These are phyloP conservation scores for Casuarius casuarius DNA, from an alignment of 2,113 vertebrate species.

Conservation along the genomic window DNA sequence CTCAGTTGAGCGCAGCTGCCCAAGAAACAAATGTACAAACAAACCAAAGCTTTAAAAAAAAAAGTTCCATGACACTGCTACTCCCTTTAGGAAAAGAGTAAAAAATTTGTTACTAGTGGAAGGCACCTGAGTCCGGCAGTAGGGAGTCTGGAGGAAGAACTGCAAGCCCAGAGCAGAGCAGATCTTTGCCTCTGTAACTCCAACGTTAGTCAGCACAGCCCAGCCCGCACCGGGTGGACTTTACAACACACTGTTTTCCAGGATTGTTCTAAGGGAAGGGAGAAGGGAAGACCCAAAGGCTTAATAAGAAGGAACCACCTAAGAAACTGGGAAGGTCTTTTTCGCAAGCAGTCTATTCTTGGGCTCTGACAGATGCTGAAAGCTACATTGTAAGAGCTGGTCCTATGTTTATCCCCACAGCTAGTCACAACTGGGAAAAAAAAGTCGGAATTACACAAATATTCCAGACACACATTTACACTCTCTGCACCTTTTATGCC, in stretches of 20 bases:
- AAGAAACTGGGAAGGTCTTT: not conserved
- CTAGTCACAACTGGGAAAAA: not conserved
- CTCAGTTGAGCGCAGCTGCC: not conserved
- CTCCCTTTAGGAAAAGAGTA: not conserved
- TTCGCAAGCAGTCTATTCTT: not conserved
- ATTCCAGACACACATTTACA: slow-evolving; percentile 17
- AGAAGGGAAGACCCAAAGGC: not conserved
- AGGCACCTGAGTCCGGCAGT: not conserved
- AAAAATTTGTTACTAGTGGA: rapidly evolving
- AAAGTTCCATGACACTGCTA: not conserved
- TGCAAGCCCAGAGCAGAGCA: too few relatives aligned
- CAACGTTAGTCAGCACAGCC: not conserved
- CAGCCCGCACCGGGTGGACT: rapidly evolving
- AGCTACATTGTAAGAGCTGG: not conserved
- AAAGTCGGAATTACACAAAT: slow-evolving; percentile 46
- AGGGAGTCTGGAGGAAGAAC: not conserved
- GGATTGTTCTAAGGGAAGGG: not conserved
- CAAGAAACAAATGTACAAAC: not conserved
- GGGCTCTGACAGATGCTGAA: not conserved
- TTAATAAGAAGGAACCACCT: not conserved
- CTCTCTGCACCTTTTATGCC: slow-evolving; percentile 39
- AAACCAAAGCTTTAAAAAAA: not conserved
- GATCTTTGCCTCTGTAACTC: not conserved
- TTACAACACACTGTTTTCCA: not conserved
- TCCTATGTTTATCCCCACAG: not conserved